Conservation (phyloP, 2,113 vertebrate species). For the Pseudois nayaur region DNA sequence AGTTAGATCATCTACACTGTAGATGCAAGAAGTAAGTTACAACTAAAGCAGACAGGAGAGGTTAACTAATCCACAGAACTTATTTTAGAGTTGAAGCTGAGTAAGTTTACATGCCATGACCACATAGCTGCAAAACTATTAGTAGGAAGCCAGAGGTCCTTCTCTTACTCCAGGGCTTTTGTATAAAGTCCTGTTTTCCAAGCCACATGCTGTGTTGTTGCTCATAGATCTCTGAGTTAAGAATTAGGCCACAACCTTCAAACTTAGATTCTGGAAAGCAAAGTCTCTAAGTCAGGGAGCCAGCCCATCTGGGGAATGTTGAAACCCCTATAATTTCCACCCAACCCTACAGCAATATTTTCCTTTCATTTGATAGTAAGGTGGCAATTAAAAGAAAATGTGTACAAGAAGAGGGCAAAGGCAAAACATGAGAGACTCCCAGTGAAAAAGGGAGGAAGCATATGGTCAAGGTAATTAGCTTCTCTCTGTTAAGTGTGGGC, state of each 20-base stretch:
- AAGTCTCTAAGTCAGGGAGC: neutral
- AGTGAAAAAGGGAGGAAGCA: slow-evolving; percentile 9
- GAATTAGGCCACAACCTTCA: slow-evolving; percentile 1
- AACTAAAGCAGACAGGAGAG: neutral
- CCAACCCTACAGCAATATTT: slow-evolving; percentile 49
- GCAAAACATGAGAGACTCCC: slow-evolving; percentile 13
- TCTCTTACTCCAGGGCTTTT: neutral
- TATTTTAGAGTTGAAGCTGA: neutral
- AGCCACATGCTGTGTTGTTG: neutral
- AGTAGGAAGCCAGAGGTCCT: neutral
- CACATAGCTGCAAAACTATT: neutral
- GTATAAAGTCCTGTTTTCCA: neutral
- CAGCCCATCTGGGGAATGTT: slow-evolving; percentile 44
- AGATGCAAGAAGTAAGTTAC: neutral
- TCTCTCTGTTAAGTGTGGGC: slow-evolving; percentile 6
- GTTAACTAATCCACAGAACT: neutral
- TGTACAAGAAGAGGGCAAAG: slow-evolving; percentile 32
- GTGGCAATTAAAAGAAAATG: slow-evolving; percentile 68
- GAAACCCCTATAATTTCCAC: slow-evolving; percentile 66
- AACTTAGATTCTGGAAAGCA: slow-evolving; percentile 29
- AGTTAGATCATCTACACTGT: neutral
- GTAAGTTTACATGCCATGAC: neutral
- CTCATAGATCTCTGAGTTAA: neutral
- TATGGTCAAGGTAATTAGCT: slow-evolving; percentile 29
- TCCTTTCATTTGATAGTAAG: slow-evolving; percentile 65